Conservation (phyloP, 1,140 invertebrate species). For the Diorhabda carinulata region DNA sequence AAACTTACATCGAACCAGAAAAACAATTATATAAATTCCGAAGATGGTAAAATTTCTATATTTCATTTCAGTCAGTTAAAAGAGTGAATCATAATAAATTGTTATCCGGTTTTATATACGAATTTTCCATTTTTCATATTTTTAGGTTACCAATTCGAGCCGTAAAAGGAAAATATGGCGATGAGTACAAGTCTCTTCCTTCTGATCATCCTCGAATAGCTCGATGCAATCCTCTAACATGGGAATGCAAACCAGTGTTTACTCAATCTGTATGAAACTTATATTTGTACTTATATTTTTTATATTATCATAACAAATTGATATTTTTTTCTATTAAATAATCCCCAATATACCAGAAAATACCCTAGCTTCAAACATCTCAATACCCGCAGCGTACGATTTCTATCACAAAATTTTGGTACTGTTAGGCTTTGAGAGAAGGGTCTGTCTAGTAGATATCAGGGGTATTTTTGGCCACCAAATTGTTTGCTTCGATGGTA, state of each 20-base stretch:
- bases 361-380: no score
- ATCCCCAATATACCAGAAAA: no score
- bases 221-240: slow-evolving; percentile 20
- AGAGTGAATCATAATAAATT: not conserved
- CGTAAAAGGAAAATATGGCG: not conserved
- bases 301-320: no score
- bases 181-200: slow-evolving; percentile 3
- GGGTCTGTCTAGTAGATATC: no score
- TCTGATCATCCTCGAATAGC: not conserved
- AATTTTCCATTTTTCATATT: not conserved
- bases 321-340: no score
- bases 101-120: not conserved
- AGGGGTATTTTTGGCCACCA: no score
- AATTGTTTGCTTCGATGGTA: no score
- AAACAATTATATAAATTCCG: slow-evolving; percentile 12
- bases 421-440: no score
- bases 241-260: slow-evolving; percentile 8
- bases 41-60: slow-evolving; percentile 8
- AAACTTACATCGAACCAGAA: slow-evolving; percentile 3
- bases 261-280: no score
- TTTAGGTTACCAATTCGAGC: not conserved
- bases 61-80: not conserved
- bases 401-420: no score
- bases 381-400: no score
- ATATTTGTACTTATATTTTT: no score